Conservation (phyloP, 1,140 invertebrate species). For the Nixonia krombeini region DNA sequence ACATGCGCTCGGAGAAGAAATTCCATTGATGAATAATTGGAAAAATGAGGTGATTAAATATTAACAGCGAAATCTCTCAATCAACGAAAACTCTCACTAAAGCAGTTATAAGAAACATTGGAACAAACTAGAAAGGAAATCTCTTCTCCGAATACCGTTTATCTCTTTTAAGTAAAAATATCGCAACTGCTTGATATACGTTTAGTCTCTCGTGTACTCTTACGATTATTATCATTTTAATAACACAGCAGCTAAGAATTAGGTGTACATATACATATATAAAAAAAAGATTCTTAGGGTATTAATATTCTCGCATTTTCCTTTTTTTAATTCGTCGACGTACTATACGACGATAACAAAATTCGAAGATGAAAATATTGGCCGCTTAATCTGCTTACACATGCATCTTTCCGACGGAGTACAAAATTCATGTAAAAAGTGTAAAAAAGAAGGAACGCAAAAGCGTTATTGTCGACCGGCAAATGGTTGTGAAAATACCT, state of each 20-base stretch:
- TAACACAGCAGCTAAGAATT: constrained; percentile 49
- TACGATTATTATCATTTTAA: constrained; percentile 43
- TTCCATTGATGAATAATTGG: neutral
- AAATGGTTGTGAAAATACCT: too few relatives aligned
- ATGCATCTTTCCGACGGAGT: too few relatives aligned
- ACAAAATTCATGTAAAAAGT: constrained; percentile 13
- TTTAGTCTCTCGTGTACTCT: constrained; percentile 35
- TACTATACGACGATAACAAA: constrained; percentile 26
- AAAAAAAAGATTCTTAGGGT: constrained; percentile 37
- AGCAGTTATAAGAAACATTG: too few relatives aligned
- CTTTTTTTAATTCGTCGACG: constrained; percentile 10
- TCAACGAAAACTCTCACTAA: too few relatives aligned
- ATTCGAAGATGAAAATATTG: constrained; percentile 32
- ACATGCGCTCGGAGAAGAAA: constrained; percentile 1
- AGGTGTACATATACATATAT: constrained; percentile 39
- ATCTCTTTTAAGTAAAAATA: constrained; percentile 41
- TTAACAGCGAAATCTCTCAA: too few relatives aligned
- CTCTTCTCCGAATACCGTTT: constrained; percentile 5
- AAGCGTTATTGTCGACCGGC: constrained; percentile 5
- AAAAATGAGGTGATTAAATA: too few relatives aligned
- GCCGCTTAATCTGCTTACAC: too few relatives aligned
- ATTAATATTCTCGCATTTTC: constrained; percentile 14
- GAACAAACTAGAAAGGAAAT: neutral
- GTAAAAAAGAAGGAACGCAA: constrained; percentile 1
- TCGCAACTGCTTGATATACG: constrained; percentile 16